Percentiles rank a stretch among this genome's conserved stretches.
These are phyloP conservation scores for Tetragonula clypearis DNA, from an alignment of 1,140 invertebrate species.

Conservation along the genomic window DNA sequence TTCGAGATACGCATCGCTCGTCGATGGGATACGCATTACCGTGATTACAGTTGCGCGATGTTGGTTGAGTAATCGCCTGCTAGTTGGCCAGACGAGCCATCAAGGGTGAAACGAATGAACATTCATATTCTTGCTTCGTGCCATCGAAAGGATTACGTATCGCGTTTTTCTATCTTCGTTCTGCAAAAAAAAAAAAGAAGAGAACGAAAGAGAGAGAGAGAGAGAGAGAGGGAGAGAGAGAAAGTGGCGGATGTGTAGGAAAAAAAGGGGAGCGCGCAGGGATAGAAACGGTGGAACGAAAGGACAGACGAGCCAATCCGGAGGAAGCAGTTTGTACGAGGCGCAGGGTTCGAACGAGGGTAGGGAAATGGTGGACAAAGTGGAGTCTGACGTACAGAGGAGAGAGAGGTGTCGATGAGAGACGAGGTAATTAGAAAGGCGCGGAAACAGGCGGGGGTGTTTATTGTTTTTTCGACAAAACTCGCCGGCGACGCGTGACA, in stretches of 20 bases:
- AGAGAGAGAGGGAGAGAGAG: background rate
- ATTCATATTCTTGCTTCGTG: constrained; percentile 14
- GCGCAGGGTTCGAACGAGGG: background rate
- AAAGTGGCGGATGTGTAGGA: background rate
- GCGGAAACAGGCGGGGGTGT: background rate
- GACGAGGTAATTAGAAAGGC: constrained; percentile 8
- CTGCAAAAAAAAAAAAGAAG: background rate
- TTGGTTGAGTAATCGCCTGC: constrained; percentile 56
- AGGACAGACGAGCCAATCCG: background rate
- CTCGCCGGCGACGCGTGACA: constrained; percentile 8
- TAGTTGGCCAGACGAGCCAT: constrained; percentile 14
- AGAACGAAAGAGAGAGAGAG: background rate
- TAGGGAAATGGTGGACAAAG: background rate
- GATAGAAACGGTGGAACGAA: background rate
- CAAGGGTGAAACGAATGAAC: constrained; percentile 26
- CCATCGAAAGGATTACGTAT: constrained; percentile 23
- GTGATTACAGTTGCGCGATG: constrained; percentile 68
- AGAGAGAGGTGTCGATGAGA: constrained; percentile 23
- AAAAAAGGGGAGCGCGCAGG: constrained; percentile 3
- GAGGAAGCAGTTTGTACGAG: background rate
- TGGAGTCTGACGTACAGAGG: background rate
- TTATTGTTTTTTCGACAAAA: constrained; percentile 21
- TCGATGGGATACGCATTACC: constrained; percentile 61
- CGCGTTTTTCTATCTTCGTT: background rate
- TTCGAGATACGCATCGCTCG: background rate